Base-by-base conservation (phyloP, 1,140 invertebrate species). In the Telenomus remus region DNA sequence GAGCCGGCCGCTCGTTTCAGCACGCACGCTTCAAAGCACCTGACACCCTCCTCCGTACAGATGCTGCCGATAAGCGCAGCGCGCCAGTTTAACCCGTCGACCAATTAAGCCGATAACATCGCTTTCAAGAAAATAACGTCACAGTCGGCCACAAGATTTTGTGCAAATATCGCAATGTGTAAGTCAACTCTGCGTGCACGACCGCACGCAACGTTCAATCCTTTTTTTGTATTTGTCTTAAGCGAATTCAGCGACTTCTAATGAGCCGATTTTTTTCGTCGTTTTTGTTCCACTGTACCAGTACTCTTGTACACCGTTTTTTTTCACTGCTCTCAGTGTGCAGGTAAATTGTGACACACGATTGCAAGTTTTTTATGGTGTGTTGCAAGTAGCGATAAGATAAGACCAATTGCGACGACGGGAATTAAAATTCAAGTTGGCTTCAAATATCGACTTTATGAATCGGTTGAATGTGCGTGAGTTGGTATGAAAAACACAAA, bases 21-120 rank as follows among this genome's bases (percentile, higher is more conserved):
- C 75, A 72, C 75, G 69, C 75, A 71, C 66, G 78, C 59, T 55
- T 65, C 73, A 76, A 80, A 82, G 76, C 80, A 81, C 81, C 80
- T 79, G 82, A 80, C 81, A 74, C 81, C 72, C 66, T 59, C 57
- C 50, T 42, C 43, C 61, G 80, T 27, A 6, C 76, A 82, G 80
- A 84, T 84, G 57, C 73, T 3, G 50, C 73, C 80, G 84, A 85
- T 85, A 85, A 85, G 80, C 80, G 79, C 76, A 54, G 50, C 79
- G 79, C 79, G 81, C 81, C 82, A 83, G 83, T 85, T 86, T 84
- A 84, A 84, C 84, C 84, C 83, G 79, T 68, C 80, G 80, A 79
- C 79, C 83, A 86, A 86, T 86, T 86, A 85, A 85, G 80, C 68
- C 73, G 84, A 86, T 86, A 86, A 73, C 79, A 85, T 85, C 83